A percentile compares a stretch with the other conserved stretches of the same genome.
Conservation (phyloP, 2,797 vertebrate genomes). For the Bovichtus variegatus region DNA sequence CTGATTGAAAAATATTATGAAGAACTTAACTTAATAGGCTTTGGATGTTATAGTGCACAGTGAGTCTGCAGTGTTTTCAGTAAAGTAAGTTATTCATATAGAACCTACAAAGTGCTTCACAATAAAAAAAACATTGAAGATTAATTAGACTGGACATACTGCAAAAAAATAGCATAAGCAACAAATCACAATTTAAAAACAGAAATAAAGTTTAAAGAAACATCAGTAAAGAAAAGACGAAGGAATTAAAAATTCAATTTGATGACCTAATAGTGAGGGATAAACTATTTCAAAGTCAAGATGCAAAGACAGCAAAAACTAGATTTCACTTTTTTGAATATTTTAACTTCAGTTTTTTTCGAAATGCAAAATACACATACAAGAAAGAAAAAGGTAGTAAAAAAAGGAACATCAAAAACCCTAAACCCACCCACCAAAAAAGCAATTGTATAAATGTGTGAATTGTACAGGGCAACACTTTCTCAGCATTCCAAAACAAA, state of each 20-base stretch:
- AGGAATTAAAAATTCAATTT: not conserved
- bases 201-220: not conserved
- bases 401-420: no score
- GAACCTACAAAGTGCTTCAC: not conserved
- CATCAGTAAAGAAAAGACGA: not conserved
- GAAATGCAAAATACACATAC: no score
- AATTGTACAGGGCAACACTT: no score
- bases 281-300: not conserved
- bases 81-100: not conserved
- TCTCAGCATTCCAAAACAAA: no score
- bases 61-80: not conserved
- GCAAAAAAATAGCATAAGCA: not conserved
- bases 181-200: not conserved
- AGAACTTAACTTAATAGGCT: no score
- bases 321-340: no score
- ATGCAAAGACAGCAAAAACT: not conserved
- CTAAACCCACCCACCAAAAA: no score
- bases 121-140: not conserved
- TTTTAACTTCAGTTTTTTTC: no score
- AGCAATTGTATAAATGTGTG: no score
- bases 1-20: no score
- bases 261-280: not conserved
- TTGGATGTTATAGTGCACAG: not conserved
- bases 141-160: not conserved
- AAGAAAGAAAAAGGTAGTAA: no score